phyloP scores from a whole-genome alignment of 2,888 invertebrate genomes.

The Hypselothyrea guttata region DNA sequence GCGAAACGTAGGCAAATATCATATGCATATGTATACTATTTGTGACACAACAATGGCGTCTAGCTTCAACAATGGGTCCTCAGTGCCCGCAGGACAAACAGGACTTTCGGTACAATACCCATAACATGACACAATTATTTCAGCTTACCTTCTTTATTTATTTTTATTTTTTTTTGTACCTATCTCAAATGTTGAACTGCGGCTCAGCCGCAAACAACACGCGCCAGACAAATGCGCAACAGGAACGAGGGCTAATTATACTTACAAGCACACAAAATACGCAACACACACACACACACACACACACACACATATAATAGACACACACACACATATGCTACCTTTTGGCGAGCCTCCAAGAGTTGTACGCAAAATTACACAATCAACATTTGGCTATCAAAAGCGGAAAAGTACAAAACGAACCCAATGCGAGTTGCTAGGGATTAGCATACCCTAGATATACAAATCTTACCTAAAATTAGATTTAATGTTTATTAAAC shows the following conservation, averaged over 20 bases:
- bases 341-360: constrained; percentile 22
- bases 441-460: too few relatives aligned
- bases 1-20: too few relatives aligned
- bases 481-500: too few relatives aligned
- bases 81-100: constrained; percentile 24
- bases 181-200: not conserved
- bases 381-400: constrained; percentile 12
- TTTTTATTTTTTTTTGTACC: too few relatives aligned
- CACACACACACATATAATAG: constrained; percentile 1
- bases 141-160: constrained; percentile 1
- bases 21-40: too few relatives aligned
- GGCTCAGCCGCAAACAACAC: constrained; percentile 27
- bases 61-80: too few relatives aligned
- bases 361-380: constrained; percentile 25
- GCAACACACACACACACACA: constrained; percentile 2
- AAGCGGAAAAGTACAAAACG: constrained; percentile 11
- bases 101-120: not conserved
- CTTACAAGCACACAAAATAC: not conserved
- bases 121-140: constrained; percentile 37
- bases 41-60: too few relatives aligned
- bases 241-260: constrained; percentile 33
- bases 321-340: not conserved
- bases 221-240: constrained; percentile 54
- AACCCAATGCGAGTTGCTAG: not conserved
- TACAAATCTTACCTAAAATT: too few relatives aligned